phyloP scores from a whole-genome alignment of 2,113 vertebrate genomes.

The Regulus satrapa region DNA sequence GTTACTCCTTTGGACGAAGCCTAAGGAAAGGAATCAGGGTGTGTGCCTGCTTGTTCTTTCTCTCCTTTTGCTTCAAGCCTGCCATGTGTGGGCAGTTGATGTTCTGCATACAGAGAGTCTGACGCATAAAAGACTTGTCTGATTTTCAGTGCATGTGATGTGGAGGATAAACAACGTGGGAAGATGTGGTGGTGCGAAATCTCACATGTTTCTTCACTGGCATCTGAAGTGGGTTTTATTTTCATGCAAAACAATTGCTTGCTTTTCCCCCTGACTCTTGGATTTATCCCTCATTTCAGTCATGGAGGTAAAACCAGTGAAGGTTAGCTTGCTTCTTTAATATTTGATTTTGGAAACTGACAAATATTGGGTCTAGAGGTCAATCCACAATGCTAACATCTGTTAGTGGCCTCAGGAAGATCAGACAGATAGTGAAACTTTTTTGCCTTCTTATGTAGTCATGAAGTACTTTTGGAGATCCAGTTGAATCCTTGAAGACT shows the following conservation, averaged over 20 bases:
- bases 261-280: not conserved
- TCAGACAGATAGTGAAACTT: not conserved
- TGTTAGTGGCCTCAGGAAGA: not conserved
- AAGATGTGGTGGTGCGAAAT: constrained; percentile 16
- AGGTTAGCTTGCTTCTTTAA: not conserved
- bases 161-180: constrained; percentile 5
- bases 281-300: not conserved
- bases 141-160: not conserved
- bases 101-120: not conserved
- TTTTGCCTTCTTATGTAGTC: not conserved
- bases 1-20: not conserved
- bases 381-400: not conserved
- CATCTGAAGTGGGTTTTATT: not conserved
- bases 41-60: not conserved
- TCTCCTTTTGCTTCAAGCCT: not conserved
- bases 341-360: not conserved
- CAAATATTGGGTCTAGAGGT: not conserved
- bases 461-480: not conserved
- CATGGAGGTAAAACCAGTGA: not conserved
- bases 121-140: not conserved
- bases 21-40: not conserved
- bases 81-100: not conserved
- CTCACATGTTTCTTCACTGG: not conserved
- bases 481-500: constrained; percentile 34
- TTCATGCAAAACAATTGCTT: not conserved